These are phyloP conservation scores for Euthynnus affinis DNA, from an alignment of 2,797 vertebrate species.

Conservation along the genomic window DNA sequence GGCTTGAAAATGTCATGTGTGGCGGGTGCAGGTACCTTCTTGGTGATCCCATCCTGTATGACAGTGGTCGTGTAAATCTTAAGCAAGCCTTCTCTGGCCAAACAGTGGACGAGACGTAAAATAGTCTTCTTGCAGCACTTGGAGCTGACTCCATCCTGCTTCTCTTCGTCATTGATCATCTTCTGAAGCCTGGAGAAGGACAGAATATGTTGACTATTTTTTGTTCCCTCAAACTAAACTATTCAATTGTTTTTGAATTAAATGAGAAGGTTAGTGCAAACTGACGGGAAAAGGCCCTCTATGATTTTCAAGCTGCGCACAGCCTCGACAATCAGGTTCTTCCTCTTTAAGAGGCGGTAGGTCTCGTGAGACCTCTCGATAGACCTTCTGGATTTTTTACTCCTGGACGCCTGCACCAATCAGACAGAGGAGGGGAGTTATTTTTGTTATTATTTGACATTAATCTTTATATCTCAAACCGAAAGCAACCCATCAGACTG, in stretches of 20 bases:
- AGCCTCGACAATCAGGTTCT: constrained; percentile 95
- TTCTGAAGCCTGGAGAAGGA: constrained; percentile 91
- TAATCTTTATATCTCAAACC: neutral
- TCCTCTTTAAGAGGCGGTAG: constrained; percentile 93
- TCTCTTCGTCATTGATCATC: constrained; percentile 94
- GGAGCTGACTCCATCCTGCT: constrained; percentile 90
- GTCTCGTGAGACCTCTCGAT: constrained; percentile 59
- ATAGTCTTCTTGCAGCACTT: constrained; percentile 97
- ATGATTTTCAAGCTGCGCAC: constrained; percentile 91
- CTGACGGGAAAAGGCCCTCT: constrained; percentile 94
- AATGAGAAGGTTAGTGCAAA: neutral
- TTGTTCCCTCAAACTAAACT: too few relatives aligned
- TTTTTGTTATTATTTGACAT: too few relatives aligned
- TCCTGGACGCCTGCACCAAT: constrained; percentile 25
- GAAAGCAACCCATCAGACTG: constrained; percentile 9
- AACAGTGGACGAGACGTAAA: constrained; percentile 87
- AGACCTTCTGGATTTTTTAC: neutral
- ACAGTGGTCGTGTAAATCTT: constrained; percentile 91
- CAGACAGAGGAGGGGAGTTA: neutral
- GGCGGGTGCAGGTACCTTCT: constrained; percentile 84
- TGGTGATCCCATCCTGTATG: constrained; percentile 92
- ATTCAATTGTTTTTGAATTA: too few relatives aligned
- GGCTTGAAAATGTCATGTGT: neutral
- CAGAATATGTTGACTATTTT: neutral
- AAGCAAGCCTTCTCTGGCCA: constrained; percentile 91